These are phyloP conservation scores for Callithrix jacchus DNA, from an alignment of 2,113 vertebrate genomes.

Conservation along the genomic window DNA sequence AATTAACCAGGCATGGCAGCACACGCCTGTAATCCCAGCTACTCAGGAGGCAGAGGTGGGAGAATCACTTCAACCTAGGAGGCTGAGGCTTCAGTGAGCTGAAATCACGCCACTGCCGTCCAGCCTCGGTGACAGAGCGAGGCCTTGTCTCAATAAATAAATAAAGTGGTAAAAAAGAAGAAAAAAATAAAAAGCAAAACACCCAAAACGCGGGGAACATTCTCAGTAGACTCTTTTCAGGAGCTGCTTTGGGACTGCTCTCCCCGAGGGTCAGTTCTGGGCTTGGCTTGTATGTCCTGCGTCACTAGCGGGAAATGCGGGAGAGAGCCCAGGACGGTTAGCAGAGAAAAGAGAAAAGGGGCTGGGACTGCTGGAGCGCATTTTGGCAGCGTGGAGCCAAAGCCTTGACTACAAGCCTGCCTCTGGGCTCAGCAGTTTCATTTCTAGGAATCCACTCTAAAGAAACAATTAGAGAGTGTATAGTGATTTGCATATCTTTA, in stretches of 20 bases:
- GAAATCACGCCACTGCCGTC: too few species aligned
- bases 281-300: too few species aligned
- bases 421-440: neutral
- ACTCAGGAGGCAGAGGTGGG: too few species aligned
- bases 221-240: neutral
- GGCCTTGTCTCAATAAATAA: too few species aligned
- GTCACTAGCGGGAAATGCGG: neutral
- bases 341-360: neutral
- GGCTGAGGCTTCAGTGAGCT: too few species aligned
- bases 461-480: neutral
- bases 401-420: neutral
- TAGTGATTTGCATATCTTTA: neutral
- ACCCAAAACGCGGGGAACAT: neutral
- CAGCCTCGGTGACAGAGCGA: too few species aligned
- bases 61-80: too few species aligned
- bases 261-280: neutral
- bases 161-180: neutral
- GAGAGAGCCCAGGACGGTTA: fast-evolving
- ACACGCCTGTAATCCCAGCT: too few species aligned
- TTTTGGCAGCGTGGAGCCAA: neutral
- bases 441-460: neutral
- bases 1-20: too few species aligned
- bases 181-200: neutral
- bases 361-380: neutral
- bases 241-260: neutral